Base-by-base conservation (phyloP, 2,888 invertebrate species). In the Anagyrus pseudococci region DNA sequence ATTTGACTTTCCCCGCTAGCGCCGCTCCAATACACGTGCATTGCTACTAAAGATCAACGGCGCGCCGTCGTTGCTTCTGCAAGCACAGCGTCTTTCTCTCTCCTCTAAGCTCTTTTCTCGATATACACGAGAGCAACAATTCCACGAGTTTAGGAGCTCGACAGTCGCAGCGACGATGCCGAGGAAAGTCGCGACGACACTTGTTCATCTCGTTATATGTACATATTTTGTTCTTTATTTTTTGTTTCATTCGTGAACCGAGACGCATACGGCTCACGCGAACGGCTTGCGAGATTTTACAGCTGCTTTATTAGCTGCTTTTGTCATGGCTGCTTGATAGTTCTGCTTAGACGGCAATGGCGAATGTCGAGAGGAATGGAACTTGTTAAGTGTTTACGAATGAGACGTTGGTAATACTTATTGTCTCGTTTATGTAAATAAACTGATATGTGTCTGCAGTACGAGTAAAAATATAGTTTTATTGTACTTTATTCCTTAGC, bases 1-100 rank as follows among this genome's bases (percentile, higher is more conserved):
- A n/a, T 73, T 73, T 71, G 72, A 72, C 70, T 73, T 68, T 69
- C 71, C 74, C 33, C 33, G 15, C 33, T 15, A 13, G 13, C 8
- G 2, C 33, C 33, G 13, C 33, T 8, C 33, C 29, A 73, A 75
- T 75, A 77, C 75, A 77, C 52, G 19, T 58, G 22, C 60, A 66
- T 64, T 64, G 58, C 64, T 68, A 59, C 64, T 59, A 64, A 56
- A 57, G 58, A 52, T 40, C 10, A 37, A 37, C 8, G 26, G 23
- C 33, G 52, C 25, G 40, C 40, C 52, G 40, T 53, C 49, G 59
- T 58, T 58, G 48, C 49, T 54, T 62, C 25, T 47, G 58, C 50
- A n/a, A n/a, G n/a, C n/a, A n/a, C n/a, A n/a, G n/a, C n/a, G n/a
- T n/a, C n/a, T n/a, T n/a, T n/a, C n/a, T n/a, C n/a, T n/a, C n/a